Conservation (phyloP, 92 coral and sea anemone species). For the Porites lobata region DNA sequence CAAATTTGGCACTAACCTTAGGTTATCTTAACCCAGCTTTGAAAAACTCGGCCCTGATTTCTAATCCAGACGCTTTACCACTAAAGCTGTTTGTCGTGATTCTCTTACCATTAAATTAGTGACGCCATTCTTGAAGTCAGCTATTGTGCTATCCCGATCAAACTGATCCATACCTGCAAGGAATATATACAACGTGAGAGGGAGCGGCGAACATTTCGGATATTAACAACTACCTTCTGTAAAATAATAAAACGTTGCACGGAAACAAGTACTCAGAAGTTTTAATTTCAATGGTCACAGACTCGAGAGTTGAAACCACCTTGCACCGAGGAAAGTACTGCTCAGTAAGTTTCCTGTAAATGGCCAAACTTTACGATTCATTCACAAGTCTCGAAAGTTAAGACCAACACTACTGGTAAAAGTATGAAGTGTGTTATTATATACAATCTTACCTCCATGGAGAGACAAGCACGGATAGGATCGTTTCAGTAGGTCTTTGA, state of each 20-base stretch:
- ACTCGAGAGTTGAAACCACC: not conserved
- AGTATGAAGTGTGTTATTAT: not conserved
- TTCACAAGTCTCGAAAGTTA: no score
- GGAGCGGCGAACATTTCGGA: not conserved
- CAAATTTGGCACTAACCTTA: no score
- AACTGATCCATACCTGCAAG: slow-evolving; percentile 96
- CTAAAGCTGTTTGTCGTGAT: no score
- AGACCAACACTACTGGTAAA: no score
- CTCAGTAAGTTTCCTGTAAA: no score
- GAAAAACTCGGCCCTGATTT: no score
- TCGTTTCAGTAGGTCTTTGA: slow-evolving; percentile 90
- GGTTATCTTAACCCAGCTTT: no score
- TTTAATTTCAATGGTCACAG: not conserved
- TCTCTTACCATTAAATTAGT: slow-evolving; percentile 91
- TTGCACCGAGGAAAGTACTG: no score
- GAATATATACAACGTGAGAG: not conserved
- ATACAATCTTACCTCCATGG: slow-evolving; percentile 86
- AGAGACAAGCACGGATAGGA: slow-evolving; percentile 95
- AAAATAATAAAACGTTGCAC: no score
- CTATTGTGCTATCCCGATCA: slow-evolving; percentile 98
- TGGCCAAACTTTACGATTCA: no score
- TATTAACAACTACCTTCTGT: not conserved
- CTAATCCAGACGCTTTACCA: no score
- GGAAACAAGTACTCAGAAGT: no score
- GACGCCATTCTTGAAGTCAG: slow-evolving; percentile 97